Percentiles rank a stretch among this genome's conserved stretches.
phyloP scores from a whole-genome alignment of 2,888 invertebrate species.

The Eupithecia abbreviata region DNA sequence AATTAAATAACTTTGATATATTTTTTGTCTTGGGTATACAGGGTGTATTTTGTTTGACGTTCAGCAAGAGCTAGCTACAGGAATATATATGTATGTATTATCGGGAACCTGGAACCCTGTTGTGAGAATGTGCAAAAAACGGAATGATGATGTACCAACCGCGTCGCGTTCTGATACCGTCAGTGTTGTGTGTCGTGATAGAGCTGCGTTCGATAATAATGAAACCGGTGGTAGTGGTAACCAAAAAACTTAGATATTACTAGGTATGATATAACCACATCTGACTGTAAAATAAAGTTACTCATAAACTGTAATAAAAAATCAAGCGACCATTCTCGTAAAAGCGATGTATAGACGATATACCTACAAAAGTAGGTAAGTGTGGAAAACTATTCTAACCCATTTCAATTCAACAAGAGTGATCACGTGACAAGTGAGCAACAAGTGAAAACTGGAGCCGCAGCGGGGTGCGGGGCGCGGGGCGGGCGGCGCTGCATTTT shows the following conservation, averaged over 20 bases:
- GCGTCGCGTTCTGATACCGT: too few relatives aligned
- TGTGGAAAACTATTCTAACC: not conserved
- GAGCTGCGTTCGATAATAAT: too few relatives aligned
- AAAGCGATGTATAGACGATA: not conserved
- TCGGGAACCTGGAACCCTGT: too few relatives aligned
- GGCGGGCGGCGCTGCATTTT: constrained; percentile 58
- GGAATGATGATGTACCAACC: too few relatives aligned
- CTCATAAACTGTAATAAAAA: not conserved
- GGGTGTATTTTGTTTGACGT: not conserved
- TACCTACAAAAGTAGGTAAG: not conserved
- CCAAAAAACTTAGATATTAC: not conserved
- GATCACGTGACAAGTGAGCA: constrained; percentile 48
- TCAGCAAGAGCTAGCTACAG: not conserved
- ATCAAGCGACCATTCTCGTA: not conserved
- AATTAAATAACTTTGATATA: not conserved
- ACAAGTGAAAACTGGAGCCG: constrained; percentile 60
- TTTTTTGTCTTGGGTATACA: too few relatives aligned
- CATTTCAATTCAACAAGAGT: constrained; percentile 12
- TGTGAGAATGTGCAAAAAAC: too few relatives aligned
- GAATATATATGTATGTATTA: too few relatives aligned
- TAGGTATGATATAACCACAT: too few relatives aligned
- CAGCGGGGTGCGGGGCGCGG: constrained; percentile 34
- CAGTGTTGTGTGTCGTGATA: too few relatives aligned
- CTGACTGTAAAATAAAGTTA: too few relatives aligned
- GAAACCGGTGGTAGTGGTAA: too few relatives aligned